Evolutionary conservation across 1,140 invertebrate species (phyloP).

Genomic region (Micrasema minimum): DNA sequence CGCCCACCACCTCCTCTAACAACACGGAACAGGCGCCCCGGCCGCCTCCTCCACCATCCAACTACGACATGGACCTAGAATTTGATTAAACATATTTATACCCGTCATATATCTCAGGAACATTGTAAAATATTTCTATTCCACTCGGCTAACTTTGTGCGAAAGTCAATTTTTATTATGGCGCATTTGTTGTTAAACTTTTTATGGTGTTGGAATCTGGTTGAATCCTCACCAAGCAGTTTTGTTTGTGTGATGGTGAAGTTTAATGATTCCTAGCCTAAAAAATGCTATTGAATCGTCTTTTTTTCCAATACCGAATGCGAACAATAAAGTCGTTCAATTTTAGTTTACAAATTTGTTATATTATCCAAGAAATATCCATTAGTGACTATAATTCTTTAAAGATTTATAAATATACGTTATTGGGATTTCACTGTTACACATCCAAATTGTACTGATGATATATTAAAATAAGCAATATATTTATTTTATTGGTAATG

Average conservation of each 20-base stretch:
- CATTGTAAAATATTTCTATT: background rate
- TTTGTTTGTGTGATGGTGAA: background rate
- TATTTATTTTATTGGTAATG: too few relatives aligned
- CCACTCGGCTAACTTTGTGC: background rate
- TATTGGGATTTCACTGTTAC: background rate
- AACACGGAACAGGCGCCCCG: conserved; percentile 27
- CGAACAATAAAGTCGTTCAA: too few relatives aligned
- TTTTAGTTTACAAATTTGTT: too few relatives aligned
- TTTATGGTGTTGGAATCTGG: background rate
- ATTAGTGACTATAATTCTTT: too few relatives aligned
- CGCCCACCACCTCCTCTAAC: conserved; percentile 1
- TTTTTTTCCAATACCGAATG: too few relatives aligned
- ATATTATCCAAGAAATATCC: too few relatives aligned
- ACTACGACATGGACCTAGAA: conserved; percentile 50
- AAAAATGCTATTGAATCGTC: too few relatives aligned
- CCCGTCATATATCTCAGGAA: too few relatives aligned
- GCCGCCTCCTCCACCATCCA: conserved; percentile 39
- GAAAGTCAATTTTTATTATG: conserved; percentile 1
- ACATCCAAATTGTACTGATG: too few relatives aligned
- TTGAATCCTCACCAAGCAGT: background rate
- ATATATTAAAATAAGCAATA: too few relatives aligned
- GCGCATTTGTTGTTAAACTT: background rate
- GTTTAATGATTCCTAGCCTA: too few relatives aligned
- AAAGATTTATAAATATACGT: background rate
- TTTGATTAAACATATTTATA: conserved; percentile 28